Evolutionary conservation across 2,888 invertebrate species (phyloP).

Genomic region (Tipula unca): DNA sequence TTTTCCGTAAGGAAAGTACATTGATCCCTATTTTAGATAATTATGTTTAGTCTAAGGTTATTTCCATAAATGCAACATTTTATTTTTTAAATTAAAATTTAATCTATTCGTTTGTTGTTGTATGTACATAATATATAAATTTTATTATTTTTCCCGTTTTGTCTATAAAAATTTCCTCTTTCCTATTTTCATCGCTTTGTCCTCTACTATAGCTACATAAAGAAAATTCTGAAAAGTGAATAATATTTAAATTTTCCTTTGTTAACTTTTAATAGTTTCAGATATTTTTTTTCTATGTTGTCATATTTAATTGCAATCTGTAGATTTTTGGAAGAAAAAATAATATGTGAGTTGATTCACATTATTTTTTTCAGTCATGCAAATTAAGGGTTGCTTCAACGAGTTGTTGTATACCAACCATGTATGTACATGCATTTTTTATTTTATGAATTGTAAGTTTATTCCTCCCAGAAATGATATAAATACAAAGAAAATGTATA

Average conservation of each 20-base stretch:
- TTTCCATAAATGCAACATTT: not conserved
- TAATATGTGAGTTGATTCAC: not conserved
- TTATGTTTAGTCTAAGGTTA: slow-evolving; percentile 8
- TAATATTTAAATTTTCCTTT: slow-evolving; percentile 3
- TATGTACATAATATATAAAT: not conserved
- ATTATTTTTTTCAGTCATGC: not conserved
- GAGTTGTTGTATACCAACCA: not conserved
- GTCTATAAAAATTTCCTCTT: not conserved
- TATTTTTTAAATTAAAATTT: not conserved
- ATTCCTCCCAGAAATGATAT: not conserved
- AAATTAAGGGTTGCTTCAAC: not conserved
- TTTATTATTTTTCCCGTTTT: slow-evolving; percentile 3
- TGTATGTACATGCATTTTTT: not conserved
- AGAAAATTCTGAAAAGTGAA: not conserved
- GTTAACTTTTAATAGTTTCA: slow-evolving; percentile 8
- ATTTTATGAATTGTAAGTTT: not conserved
- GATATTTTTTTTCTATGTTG: not conserved
- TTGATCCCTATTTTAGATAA: not conserved
- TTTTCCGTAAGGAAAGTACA: not conserved
- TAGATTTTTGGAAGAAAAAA: not conserved
- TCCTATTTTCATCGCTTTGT: not conserved
- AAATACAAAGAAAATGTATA: not conserved
- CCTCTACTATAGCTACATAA: not conserved
- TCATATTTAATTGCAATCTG: not conserved
- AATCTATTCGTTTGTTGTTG: not conserved